A percentile compares a stretch with the other conserved stretches of the same genome.
These are phyloP conservation scores for Dioctria linearis DNA, from an alignment of 2,888 invertebrate species.

Conservation along the genomic window DNA sequence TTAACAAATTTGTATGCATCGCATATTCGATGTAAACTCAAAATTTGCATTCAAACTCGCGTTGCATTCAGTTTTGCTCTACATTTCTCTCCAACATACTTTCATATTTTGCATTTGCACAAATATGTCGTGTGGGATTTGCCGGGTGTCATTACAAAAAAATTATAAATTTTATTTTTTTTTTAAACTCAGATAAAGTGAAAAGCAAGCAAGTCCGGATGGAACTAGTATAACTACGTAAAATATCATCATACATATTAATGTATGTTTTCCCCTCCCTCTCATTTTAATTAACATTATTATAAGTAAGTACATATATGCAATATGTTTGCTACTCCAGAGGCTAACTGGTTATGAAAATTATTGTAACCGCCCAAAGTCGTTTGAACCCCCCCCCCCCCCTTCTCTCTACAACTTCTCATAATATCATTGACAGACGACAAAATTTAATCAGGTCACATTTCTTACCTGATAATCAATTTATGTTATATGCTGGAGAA, in stretches of 20 bases:
- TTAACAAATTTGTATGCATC: constrained; percentile 27
- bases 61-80: constrained; percentile 37
- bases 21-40: neutral
- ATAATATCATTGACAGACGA: neutral
- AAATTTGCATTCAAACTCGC: constrained; percentile 20
- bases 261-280: too few relatives aligned
- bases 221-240: neutral
- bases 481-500: constrained; percentile 2
- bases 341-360: constrained; percentile 14
- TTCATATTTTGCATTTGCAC: constrained; percentile 12
- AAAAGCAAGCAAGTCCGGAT: neutral
- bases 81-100: neutral
- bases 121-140: constrained; percentile 29
- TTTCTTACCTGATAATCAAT: constrained; percentile 20
- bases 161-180: neutral
- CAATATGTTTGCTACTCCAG: neutral
- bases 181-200: neutral
- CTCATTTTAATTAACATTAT: too few relatives aligned
- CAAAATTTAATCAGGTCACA: constrained; percentile 42
- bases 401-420: too few relatives aligned
- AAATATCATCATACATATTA: too few relatives aligned
- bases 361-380: constrained; percentile 10
- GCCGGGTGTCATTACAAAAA: constrained; percentile 30
- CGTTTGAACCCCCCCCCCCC: neutral
- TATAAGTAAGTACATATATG: too few relatives aligned